Conservation (phyloP, 2,113 vertebrate species). For the Chaenocephalus aceratus region DNA sequence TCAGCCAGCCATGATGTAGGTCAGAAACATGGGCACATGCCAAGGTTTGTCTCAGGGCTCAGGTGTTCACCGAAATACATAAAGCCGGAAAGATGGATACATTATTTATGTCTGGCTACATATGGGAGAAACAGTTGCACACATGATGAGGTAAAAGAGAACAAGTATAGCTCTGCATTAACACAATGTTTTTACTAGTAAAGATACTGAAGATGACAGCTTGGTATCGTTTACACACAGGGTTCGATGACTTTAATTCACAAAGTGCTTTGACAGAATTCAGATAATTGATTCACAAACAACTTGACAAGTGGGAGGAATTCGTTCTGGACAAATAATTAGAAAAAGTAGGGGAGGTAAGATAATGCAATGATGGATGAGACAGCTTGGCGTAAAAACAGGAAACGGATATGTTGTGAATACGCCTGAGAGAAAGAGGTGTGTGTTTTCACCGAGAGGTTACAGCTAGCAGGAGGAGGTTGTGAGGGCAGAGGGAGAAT, state of each 20-base stretch:
- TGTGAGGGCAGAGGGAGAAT: slow-evolving; percentile 7
- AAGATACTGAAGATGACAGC: neutral
- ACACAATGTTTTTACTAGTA: neutral
- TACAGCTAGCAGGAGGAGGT: neutral
- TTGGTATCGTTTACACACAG: neutral
- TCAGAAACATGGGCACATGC: slow-evolving; percentile 26
- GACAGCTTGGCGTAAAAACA: neutral
- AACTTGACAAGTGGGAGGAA: slow-evolving; percentile 30
- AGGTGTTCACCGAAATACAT: slow-evolving; percentile 40
- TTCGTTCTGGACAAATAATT: neutral
- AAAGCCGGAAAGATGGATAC: neutral
- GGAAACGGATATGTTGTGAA: neutral
- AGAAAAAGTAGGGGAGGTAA: neutral
- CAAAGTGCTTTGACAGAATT: neutral
- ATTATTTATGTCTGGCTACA: neutral
- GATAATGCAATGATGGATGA: neutral
- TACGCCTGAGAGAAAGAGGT: neutral
- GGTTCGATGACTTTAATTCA: neutral
- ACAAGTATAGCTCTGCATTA: neutral
- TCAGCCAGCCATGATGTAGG: slow-evolving; percentile 44
- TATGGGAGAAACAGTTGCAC: neutral
- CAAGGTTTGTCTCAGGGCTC: slow-evolving; percentile 8
- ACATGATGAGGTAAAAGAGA: too few relatives aligned
- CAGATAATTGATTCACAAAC: neutral
- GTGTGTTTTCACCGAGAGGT: neutral